Evolutionary conservation across 1,140 invertebrate genomes (phyloP).

Genomic region (Ceratina japonica): DNA sequence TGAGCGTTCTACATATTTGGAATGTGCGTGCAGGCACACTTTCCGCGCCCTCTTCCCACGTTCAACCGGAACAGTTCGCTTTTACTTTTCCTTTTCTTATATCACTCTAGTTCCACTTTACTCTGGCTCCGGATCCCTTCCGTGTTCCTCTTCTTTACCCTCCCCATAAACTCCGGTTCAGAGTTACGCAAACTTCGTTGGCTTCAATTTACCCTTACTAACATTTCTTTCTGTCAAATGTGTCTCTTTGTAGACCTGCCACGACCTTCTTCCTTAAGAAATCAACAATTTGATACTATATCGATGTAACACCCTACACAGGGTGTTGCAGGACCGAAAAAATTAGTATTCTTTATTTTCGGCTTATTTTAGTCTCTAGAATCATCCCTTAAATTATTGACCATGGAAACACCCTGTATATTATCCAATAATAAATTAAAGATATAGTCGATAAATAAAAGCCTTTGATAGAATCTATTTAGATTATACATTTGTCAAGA

Average conservation of each 20-base stretch:
- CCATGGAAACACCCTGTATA: no score
- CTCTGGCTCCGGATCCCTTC: not conserved
- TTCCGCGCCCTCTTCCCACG: conserved; percentile 42
- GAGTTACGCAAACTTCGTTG: conserved; percentile 73
- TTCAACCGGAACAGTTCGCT: conserved; percentile 13
- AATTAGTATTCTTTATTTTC: no score
- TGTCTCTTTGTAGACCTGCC: conserved; percentile 41
- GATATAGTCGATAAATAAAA: no score
- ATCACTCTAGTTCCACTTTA: conserved; percentile 9
- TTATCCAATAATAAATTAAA: no score
- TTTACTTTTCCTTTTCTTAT: conserved; percentile 18
- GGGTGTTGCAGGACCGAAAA: no score
- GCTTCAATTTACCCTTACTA: conserved; percentile 73
- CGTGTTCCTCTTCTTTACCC: conserved; percentile 29
- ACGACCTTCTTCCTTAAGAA: conserved; percentile 32
- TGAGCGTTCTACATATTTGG: no score
- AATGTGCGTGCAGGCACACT: not conserved
- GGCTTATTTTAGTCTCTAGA: no score
- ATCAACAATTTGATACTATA: conserved; percentile 31
- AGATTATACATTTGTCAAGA: no score
- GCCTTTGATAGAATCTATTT: no score
- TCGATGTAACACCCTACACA: no score
- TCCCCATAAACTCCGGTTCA: conserved; percentile 67
- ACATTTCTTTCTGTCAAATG: conserved; percentile 72
- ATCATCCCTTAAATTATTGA: no score